phyloP scores from a whole-genome alignment of 2,888 invertebrate species.

The Diarsia dahlii region DNA sequence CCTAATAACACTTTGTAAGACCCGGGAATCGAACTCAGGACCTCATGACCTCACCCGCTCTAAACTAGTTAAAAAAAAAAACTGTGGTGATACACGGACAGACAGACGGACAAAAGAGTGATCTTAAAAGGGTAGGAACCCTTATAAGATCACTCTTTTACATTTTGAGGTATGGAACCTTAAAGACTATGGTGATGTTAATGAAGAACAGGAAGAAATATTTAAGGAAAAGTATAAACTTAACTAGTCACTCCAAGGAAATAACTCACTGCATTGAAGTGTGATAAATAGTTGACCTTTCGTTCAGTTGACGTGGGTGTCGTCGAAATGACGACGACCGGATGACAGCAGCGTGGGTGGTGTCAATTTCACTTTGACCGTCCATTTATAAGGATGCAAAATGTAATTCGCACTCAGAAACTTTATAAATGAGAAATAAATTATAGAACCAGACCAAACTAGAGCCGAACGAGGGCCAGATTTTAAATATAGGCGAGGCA shows the following conservation, averaged over 20 bases:
- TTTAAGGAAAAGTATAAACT: background rate
- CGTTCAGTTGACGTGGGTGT: background rate
- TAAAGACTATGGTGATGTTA: background rate
- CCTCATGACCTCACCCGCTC: no score
- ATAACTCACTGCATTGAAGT: background rate
- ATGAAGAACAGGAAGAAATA: background rate
- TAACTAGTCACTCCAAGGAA: background rate
- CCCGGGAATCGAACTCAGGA: no score
- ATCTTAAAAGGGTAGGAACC: no score
- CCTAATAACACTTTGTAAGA: no score
- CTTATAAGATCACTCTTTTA: no score
- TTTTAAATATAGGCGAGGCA: no score
- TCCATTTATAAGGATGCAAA: background rate
- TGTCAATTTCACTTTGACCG: background rate
- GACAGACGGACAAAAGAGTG: no score
- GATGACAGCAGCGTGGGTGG: background rate
- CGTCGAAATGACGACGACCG: background rate
- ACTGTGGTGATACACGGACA: no score
- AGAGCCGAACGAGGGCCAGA: no score
- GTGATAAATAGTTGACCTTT: slow-evolving; percentile 8
- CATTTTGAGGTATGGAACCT: no score
- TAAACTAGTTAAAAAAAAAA: no score
- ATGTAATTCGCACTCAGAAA: background rate
- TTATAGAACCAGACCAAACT: no score
- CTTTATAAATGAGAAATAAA: background rate